Percentiles rank a stretch among this genome's conserved stretches.
Conservation (phyloP, 2,888 invertebrate species). For the Cataglyphis livida region DNA sequence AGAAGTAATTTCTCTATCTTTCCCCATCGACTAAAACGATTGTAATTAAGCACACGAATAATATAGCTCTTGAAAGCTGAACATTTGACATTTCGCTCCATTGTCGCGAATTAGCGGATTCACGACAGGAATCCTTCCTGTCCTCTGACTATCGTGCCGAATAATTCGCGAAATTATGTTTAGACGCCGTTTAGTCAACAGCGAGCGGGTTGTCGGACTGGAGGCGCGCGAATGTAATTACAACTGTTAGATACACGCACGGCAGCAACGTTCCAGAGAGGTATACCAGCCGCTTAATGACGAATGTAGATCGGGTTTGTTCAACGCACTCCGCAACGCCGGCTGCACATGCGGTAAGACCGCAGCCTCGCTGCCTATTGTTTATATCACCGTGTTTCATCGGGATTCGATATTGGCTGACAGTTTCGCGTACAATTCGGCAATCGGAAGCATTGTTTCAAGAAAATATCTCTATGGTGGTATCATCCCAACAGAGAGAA, state of each 20-base stretch:
- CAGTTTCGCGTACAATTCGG: not conserved
- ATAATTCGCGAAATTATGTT: constrained; percentile 51
- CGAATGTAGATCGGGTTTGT: constrained; percentile 47
- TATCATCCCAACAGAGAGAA: not conserved
- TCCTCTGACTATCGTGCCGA: constrained; percentile 22
- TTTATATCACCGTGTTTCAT: constrained; percentile 31
- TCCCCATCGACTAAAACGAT: not conserved
- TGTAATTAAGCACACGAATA: constrained; percentile 11
- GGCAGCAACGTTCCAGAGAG: constrained; percentile 16
- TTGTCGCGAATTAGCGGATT: constrained; percentile 28
- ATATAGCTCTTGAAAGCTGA: constrained; percentile 21
- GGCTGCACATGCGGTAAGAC: constrained; percentile 29
- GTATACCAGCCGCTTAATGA: constrained; percentile 34
- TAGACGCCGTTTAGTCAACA: constrained; percentile 49
- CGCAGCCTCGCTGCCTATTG: constrained; percentile 34
- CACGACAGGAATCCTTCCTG: constrained; percentile 29
- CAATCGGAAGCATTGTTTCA: not conserved
- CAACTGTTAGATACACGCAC: constrained; percentile 47
- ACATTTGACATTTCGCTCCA: constrained; percentile 42
- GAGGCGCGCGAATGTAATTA: constrained; percentile 49
- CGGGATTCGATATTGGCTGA: constrained; percentile 19
- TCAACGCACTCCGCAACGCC: constrained; percentile 31
- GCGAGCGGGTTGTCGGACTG: constrained; percentile 12
- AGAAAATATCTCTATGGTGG: not conserved
- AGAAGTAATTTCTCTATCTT: not conserved